Evolutionary conservation across 2,888 invertebrate species (phyloP).

Genomic region (Copidosoma aretas): DNA sequence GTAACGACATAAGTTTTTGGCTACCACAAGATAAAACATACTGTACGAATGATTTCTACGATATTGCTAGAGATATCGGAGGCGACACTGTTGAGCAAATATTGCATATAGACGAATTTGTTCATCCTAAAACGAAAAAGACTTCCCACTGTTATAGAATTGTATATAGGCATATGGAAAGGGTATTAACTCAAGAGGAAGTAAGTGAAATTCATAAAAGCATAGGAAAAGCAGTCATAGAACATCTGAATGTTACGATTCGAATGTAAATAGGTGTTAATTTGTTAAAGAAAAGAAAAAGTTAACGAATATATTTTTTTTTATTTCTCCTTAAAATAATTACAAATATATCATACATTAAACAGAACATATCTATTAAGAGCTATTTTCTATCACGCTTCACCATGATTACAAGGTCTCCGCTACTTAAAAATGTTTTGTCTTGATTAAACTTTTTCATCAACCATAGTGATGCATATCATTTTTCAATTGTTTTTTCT

Average conservation of each 20-base stretch:
- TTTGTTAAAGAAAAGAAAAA: conserved; percentile 1
- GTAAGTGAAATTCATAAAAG: conserved; percentile 82
- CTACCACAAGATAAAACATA: conserved; percentile 76
- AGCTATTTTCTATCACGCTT: conserved; percentile 49
- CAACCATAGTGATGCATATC: conserved; percentile 10
- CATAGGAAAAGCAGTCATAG: conserved; percentile 70
- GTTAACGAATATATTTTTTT: conserved; percentile 56
- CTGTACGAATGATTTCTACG: conserved; percentile 87
- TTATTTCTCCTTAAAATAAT: conserved; percentile 55
- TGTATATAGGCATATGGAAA: conserved; percentile 90
- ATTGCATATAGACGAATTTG: conserved; percentile 82
- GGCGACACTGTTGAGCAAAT: conserved; percentile 96
- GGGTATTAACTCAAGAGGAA: conserved; percentile 85
- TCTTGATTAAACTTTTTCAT: conserved; percentile 18
- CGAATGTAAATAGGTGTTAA: conserved; percentile 43
- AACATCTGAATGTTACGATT: conserved; percentile 45
- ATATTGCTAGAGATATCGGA: conserved; percentile 85
- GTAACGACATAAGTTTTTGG: conserved; percentile 97
- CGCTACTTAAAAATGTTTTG: conserved; percentile 41
- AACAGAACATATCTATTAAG: conserved; percentile 51
- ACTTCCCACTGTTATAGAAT: conserved; percentile 91
- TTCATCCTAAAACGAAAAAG: conserved; percentile 82
- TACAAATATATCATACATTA: conserved; percentile 54
- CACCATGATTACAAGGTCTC: conserved; percentile 48
- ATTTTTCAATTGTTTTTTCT: conserved; percentile 24